Percentiles rank a stretch among this genome's conserved stretches.
Conservation (phyloP, 2,888 invertebrate species). For the Trachelus stipa region DNA sequence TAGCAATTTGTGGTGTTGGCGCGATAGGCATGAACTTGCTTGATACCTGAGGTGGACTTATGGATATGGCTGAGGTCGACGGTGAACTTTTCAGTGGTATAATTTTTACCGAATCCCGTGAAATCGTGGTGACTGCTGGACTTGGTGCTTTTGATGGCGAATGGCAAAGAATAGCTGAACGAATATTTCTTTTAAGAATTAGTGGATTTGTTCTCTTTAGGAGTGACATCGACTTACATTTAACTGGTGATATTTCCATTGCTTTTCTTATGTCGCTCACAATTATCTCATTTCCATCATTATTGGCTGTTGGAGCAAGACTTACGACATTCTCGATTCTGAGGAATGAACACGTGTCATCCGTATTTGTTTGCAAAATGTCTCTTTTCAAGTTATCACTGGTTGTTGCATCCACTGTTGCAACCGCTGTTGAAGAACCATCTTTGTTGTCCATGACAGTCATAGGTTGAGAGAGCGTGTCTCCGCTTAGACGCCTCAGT, state of each 20-base stretch:
- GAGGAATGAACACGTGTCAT: slow-evolving; percentile 56
- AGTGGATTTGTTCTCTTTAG: slow-evolving; percentile 50
- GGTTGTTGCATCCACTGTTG: background rate
- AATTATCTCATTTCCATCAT: background rate
- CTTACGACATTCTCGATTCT: slow-evolving; percentile 72
- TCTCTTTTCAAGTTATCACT: slow-evolving; percentile 4
- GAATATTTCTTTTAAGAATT: slow-evolving; percentile 48
- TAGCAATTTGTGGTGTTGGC: background rate
- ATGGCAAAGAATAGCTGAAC: slow-evolving; percentile 7
- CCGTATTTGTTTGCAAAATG: slow-evolving; percentile 32
- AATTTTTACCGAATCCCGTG: slow-evolving; percentile 31
- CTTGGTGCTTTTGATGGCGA: slow-evolving; percentile 12
- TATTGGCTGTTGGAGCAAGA: slow-evolving; percentile 58
- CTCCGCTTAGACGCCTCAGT: slow-evolving; percentile 67
- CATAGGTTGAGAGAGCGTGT: slow-evolving; percentile 58
- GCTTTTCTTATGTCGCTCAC: slow-evolving; percentile 53
- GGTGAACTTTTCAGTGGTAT: slow-evolving; percentile 66
- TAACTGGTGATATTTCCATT: slow-evolving; percentile 48
- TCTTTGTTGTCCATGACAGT: background rate
- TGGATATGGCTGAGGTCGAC: slow-evolving; percentile 74
- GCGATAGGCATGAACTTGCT: background rate
- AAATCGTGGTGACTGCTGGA: background rate
- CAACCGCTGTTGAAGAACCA: background rate
- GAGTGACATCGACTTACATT: slow-evolving; percentile 45
- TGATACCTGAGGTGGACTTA: slow-evolving; percentile 63